Percentiles rank a stretch among this genome's conserved stretches.
phyloP scores from a whole-genome alignment of 2,797 vertebrate species.

The Pyrocephalus nanus region DNA sequence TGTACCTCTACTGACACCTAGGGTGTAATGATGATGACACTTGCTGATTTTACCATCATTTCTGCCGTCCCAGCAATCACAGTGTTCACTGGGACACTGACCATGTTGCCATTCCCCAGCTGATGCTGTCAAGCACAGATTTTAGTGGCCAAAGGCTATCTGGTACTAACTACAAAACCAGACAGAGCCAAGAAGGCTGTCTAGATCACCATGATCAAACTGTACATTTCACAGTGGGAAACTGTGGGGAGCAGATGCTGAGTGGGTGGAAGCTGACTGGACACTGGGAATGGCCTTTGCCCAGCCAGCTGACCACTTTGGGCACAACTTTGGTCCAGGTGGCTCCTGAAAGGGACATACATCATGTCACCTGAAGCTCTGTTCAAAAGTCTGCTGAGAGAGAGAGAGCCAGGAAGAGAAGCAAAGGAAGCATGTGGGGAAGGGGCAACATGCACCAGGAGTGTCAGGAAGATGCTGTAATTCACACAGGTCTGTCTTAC shows the following conservation, averaged over 20 bases:
- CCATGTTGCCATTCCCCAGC: not conserved
- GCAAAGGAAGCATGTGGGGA: accelerated
- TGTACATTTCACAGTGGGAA: not conserved
- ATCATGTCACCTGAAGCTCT: not conserved
- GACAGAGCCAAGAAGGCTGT: not conserved
- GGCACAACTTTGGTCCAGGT: not conserved
- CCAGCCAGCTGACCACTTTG: not conserved
- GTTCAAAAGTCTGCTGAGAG: not conserved
- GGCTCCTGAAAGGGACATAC: not conserved
- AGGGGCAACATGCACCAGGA: accelerated
- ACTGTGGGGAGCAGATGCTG: not conserved
- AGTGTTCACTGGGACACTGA: not conserved
- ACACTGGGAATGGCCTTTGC: not conserved
- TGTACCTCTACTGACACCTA: constrained; percentile 51
- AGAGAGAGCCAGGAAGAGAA: not conserved
- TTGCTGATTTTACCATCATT: not conserved
- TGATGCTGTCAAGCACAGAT: not conserved
- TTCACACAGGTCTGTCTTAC: not conserved
- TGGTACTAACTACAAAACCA: not conserved
- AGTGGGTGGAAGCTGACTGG: not conserved
- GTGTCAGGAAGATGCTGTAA: not conserved
- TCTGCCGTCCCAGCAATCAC: not conserved
- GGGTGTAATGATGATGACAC: not conserved
- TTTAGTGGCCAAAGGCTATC: not conserved
- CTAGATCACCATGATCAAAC: not conserved